Evolutionary conservation across 2,797 vertebrate genomes (phyloP), one percentile per base, ranked within the genome.

Genomic region (Myripristis murdjan): DNA sequence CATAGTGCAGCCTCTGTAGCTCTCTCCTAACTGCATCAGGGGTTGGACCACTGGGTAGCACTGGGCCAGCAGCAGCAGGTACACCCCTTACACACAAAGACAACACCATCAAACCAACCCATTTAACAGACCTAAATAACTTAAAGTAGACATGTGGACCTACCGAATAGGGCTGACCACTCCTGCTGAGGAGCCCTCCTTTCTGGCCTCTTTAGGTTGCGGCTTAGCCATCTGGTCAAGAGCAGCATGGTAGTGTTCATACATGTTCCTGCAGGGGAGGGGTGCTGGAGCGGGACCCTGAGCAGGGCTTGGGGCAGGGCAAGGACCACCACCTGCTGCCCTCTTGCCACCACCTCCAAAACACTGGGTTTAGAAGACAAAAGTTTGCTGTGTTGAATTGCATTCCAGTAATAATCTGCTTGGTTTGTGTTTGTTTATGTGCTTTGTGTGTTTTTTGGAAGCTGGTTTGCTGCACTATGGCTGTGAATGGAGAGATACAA

Each of bases 151-250:
- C 6, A 2, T 28, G 4, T 43, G 11, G 54, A 52, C 73, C 41
- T 31, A 94, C 91, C 87, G 78, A 41, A 70, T 18, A 16, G 86
- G 85, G 73, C 69, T 82, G 48, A 83, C 77, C 2, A 83, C 75
- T 23, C 81, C 84, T 3, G 74, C 60, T 41, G 82, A 86, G 20
- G 82, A 68, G 47, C 56, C 88, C 22, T 92, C 85, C 43, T 77
- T 84, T 70, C 78, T 58, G 52, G 35, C 18, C 16, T 87, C 85
- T 79, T 82, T 92, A 44, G 83, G 70, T 20, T 76, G 83, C 1
- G 91, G 94, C 68, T 94, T 95, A 60, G 94, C 87, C 87, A 95
- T 91, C 79, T 96, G 95, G 77, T 97, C 96, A 87, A 96, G 93
- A 68, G 95, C 91, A 75, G 94, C 92, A 49, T 96, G 95, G 64